Percentiles rank a stretch among this genome's conserved stretches.
phyloP scores from a whole-genome alignment of 2,113 vertebrate genomes.

The Gymnorhina tibicen region DNA sequence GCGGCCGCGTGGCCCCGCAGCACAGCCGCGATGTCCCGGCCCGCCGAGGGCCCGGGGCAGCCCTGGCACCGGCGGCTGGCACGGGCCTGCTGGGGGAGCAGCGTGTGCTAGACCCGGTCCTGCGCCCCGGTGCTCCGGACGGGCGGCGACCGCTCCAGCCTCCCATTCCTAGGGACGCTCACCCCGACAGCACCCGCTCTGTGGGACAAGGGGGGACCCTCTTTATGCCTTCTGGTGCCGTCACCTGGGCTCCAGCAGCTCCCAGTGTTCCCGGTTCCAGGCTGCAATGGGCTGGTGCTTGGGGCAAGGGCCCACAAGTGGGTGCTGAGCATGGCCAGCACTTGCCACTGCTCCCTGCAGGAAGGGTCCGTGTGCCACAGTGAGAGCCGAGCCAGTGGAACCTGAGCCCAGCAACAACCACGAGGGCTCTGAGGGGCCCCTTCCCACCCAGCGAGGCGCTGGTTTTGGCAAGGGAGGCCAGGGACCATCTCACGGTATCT shows the following conservation, averaged over 20 bases:
- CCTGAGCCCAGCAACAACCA: rapidly evolving
- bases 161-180: rapidly evolving
- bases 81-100: not conserved
- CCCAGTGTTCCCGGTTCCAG: rapidly evolving
- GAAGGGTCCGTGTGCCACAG: not conserved
- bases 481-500: not conserved
- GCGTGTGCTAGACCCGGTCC: rapidly evolving
- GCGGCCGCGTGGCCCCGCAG: not conserved
- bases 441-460: not conserved
- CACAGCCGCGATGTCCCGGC: no score
- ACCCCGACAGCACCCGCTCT: rapidly evolving
- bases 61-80: not conserved
- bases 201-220: not conserved
- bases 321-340: rapidly evolving
- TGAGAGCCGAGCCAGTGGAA: rapidly evolving
- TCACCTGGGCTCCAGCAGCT: not conserved
- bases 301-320: rapidly evolving
- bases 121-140: rapidly evolving
- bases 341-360: rapidly evolving
- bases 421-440: not conserved
- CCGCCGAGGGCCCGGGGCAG: no score
- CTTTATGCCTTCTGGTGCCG: rapidly evolving
- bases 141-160: rapidly evolving
- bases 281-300: not conserved
- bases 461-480: not conserved